Percentiles rank a stretch among this genome's conserved stretches.
Evolutionary conservation across 2,797 vertebrate genomes (phyloP).

Genomic region (Hyperoplus lanceolatus): DNA sequence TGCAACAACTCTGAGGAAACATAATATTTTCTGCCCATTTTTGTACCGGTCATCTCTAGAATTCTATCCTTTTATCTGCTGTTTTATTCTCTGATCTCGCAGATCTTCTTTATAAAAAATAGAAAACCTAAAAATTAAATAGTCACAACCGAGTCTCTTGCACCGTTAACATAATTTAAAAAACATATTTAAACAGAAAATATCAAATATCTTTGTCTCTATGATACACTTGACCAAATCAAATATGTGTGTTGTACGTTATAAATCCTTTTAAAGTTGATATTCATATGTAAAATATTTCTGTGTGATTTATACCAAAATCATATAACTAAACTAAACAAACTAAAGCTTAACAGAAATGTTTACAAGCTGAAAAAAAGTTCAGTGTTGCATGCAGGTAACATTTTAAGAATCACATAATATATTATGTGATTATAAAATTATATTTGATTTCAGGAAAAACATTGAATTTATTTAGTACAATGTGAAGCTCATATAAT

Average conservation of each 20-base stretch:
- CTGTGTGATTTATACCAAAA: conserved; percentile 3
- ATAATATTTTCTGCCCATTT: conserved; percentile 42
- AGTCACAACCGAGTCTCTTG: neutral
- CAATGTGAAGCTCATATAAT: conserved; percentile 13
- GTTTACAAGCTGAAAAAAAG: neutral
- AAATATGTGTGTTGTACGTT: neutral
- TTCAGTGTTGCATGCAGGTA: neutral
- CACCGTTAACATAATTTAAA: neutral
- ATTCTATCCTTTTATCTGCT: conserved; percentile 30
- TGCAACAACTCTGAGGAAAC: conserved; percentile 58
- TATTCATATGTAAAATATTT: conserved; percentile 11
- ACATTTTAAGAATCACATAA: neutral
- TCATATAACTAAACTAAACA: neutral
- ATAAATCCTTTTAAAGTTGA: neutral
- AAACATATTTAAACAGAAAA: neutral
- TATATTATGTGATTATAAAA: neutral
- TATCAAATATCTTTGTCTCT: conserved; percentile 1
- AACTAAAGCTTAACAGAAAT: too few relatives aligned
- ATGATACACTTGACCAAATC: neutral
- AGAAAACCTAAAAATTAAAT: neutral
- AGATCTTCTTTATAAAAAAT: conserved; percentile 1
- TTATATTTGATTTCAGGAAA: conserved; percentile 2
- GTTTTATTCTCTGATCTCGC: conserved; percentile 2
- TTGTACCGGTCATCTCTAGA: conserved; percentile 16
- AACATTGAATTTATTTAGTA: neutral